These are phyloP conservation scores for Oligia fasciuncula DNA, from an alignment of 2,888 invertebrate genomes.

Conservation along the genomic window DNA sequence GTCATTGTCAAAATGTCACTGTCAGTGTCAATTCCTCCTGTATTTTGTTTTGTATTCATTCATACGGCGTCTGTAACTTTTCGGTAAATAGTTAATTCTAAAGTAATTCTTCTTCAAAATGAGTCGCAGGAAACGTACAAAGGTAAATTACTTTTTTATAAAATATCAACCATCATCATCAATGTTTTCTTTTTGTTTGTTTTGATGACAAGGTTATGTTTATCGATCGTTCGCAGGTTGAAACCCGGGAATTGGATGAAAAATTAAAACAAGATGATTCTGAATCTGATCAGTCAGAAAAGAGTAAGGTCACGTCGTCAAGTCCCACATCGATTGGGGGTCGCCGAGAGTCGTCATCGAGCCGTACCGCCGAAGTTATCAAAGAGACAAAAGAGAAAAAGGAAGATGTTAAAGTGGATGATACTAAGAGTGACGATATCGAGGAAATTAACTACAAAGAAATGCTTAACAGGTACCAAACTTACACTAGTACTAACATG, in stretches of 20 bases:
- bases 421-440: slow-evolving; percentile 91
- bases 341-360: slow-evolving; percentile 88
- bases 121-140: slow-evolving; percentile 91
- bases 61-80: background rate
- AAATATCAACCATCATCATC: background rate
- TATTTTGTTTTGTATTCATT: slow-evolving; percentile 54
- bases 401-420: slow-evolving; percentile 90
- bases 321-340: slow-evolving; percentile 89
- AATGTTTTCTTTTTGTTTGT: slow-evolving; percentile 57
- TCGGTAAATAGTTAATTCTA: background rate
- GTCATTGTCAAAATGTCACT: slow-evolving; percentile 2
- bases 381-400: slow-evolving; percentile 85
- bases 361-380: slow-evolving; percentile 81
- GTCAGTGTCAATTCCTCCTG: slow-evolving; percentile 17
- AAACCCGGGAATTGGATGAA: slow-evolving; percentile 91
- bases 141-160: slow-evolving; percentile 74
- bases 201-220: slow-evolving; percentile 89
- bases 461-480: slow-evolving; percentile 66
- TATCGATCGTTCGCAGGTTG: slow-evolving; percentile 83
- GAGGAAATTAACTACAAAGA: slow-evolving; percentile 88
- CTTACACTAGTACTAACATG: background rate
- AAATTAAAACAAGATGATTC: slow-evolving; percentile 92
- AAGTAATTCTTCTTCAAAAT: slow-evolving; percentile 73
- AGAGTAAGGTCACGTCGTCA: slow-evolving; percentile 89
- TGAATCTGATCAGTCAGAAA: slow-evolving; percentile 91